phyloP scores from a whole-genome alignment of 2,113 vertebrate genomes.

The Cyprinodon variegatus region DNA sequence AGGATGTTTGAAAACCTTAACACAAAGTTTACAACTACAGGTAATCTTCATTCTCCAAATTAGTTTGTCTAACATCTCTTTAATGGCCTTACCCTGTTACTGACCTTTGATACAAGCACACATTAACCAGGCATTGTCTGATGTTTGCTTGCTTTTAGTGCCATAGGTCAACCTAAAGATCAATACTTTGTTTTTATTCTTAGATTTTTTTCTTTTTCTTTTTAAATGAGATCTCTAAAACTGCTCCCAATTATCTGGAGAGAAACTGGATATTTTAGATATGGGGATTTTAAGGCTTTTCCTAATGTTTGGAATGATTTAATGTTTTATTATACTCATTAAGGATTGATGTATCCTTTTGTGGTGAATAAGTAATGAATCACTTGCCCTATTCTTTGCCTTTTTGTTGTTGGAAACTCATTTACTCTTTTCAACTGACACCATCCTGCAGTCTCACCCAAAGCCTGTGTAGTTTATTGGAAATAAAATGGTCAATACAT shows the following conservation, averaged over 20 bases:
- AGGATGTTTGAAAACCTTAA: background rate
- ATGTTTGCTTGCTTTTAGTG: conserved; percentile 33
- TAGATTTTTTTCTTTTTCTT: conserved; percentile 18
- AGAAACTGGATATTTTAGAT: conserved; percentile 1
- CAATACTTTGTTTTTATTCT: conserved; percentile 45
- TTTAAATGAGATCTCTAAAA: conserved; percentile 29
- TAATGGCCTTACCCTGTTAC: background rate
- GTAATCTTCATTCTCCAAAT: background rate
- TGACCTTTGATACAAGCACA: conserved; percentile 44
- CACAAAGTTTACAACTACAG: background rate
- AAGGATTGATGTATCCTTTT: background rate
- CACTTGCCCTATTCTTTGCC: background rate
- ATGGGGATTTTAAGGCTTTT: conserved; percentile 7
- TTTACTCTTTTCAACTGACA: background rate
- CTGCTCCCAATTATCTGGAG: conserved; percentile 28
- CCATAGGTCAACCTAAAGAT: conserved; percentile 48
- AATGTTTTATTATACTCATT: conserved; percentile 16
- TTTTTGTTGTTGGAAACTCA: conserved; percentile 6
- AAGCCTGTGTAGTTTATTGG: background rate
- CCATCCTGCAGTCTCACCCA: background rate
- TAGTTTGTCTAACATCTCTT: background rate
- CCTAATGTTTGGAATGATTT: conserved; percentile 4
- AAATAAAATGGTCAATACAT: background rate
- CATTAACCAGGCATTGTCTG: conserved; percentile 57
- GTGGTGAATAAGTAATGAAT: background rate